These are phyloP conservation scores for Carposina sasakii DNA, from an alignment of 1,140 invertebrate genomes.

Conservation along the genomic window DNA sequence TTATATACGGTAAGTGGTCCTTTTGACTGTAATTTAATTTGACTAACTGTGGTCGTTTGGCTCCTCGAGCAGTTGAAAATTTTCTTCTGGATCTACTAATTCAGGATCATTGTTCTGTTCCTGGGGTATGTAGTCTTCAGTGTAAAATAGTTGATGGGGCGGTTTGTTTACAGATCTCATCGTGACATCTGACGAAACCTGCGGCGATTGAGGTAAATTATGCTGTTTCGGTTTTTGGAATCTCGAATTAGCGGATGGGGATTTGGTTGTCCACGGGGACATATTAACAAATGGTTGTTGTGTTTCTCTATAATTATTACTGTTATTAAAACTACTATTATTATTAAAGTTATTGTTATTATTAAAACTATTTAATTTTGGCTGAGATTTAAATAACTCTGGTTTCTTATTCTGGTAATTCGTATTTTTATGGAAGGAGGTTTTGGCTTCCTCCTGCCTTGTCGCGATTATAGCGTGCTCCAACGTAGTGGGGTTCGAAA, in stretches of 20 bases:
- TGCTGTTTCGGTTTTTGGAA: too few relatives aligned
- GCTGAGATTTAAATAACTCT: too few relatives aligned
- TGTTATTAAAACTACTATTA: too few relatives aligned
- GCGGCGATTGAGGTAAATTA: too few relatives aligned
- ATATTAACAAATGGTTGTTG: too few relatives aligned
- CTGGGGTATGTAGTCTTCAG: not conserved
- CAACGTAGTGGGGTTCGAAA: constrained; percentile 1
- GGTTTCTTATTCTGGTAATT: not conserved
- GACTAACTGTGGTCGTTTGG: not conserved
- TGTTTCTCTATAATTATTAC: too few relatives aligned
- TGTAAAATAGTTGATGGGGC: not conserved
- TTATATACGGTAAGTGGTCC: constrained; percentile 1
- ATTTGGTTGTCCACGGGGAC: too few relatives aligned
- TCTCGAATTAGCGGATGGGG: too few relatives aligned
- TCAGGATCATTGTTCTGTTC: not conserved
- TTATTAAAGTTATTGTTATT: too few relatives aligned
- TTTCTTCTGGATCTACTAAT: not conserved
- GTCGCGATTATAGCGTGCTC: not conserved
- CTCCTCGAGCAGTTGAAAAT: not conserved
- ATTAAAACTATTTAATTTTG: too few relatives aligned
- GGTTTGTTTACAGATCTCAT: constrained; percentile 7
- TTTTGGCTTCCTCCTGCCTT: constrained; percentile 6
- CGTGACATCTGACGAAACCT: constrained; percentile 5
- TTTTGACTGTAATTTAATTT: constrained; percentile 1
- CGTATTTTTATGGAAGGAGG: not conserved